These are phyloP conservation scores for Apomyelois bistriatella DNA, from an alignment of 2,888 invertebrate genomes.

Conservation along the genomic window DNA sequence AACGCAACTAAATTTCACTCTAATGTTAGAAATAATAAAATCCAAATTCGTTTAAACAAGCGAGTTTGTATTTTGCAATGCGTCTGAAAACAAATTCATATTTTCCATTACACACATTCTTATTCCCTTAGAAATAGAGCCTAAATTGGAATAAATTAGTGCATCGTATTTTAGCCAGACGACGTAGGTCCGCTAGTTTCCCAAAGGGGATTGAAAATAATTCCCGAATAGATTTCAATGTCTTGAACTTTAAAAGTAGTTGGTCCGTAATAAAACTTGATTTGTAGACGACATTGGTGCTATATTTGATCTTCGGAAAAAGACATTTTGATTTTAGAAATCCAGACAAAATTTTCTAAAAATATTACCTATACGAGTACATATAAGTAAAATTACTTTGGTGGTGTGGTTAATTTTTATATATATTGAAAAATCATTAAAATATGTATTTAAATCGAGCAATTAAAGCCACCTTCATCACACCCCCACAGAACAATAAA, in stretches of 20 bases:
- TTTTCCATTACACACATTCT: neutral
- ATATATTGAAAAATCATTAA: too few species aligned
- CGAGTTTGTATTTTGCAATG: neutral
- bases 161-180: neutral
- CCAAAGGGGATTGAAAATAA: conserved; percentile 18
- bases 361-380: too few species aligned
- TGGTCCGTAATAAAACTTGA: conserved; percentile 21
- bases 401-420: too few species aligned
- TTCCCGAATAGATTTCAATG: conserved; percentile 22
- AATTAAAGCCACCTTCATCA: too few species aligned
- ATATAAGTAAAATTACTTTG: too few species aligned
- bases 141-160: neutral
- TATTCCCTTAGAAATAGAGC: neutral
- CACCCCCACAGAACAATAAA: too few species aligned
- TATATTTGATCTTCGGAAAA: neutral
- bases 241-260: conserved; percentile 20
- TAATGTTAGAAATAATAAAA: neutral
- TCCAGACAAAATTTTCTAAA: too few species aligned
- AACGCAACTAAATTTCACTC: neutral
- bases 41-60: neutral
- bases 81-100: neutral
- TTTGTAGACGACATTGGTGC: conserved; percentile 15
- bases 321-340: neutral
- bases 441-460: too few species aligned
- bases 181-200: conserved; percentile 1